phyloP scores from a whole-genome alignment of 1,140 invertebrate species.

The Aphelenchoides avenae region DNA sequence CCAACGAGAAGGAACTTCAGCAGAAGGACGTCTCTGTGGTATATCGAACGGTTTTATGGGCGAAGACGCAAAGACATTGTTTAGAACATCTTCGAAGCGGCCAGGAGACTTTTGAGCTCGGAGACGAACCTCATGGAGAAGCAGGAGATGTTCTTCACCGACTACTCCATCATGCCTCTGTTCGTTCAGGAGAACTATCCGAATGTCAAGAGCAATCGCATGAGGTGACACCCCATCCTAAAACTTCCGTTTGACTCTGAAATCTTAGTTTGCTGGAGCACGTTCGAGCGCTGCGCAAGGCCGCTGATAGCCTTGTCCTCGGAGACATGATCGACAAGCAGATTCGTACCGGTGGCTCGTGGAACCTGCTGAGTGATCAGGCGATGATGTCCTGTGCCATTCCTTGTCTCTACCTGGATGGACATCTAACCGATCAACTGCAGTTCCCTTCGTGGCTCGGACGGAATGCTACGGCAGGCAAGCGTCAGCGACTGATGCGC shows the following conservation, averaged over 20 bases:
- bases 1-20: conserved; percentile 11
- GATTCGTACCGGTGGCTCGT: conserved; percentile 74
- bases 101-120: conserved; percentile 72
- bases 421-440: conserved; percentile 72
- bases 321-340: conserved; percentile 79
- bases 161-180: conserved; percentile 86
- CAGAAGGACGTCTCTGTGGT: conserved; percentile 48
- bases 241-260: conserved; percentile 5
- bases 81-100: conserved; percentile 79
- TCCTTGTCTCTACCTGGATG: conserved; percentile 78
- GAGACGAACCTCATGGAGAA: conserved; percentile 75
- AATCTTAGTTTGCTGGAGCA: conserved; percentile 59
- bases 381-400: conserved; percentile 84
- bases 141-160: conserved; percentile 87
- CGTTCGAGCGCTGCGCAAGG: conserved; percentile 70
- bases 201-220: conserved; percentile 46
- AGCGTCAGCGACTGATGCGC: conserved; percentile 75
- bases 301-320: conserved; percentile 76
- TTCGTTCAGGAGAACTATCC: conserved; percentile 98
- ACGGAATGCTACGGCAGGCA: conserved; percentile 78
- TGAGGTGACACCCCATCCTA: conserved; percentile 20
- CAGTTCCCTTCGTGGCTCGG: conserved; percentile 92
- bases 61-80: conserved; percentile 22
- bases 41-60: neutral
- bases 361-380: conserved; percentile 80